Evolutionary conservation across 1,140 invertebrate species (phyloP).

Genomic region (Tetramorium simillimum): DNA sequence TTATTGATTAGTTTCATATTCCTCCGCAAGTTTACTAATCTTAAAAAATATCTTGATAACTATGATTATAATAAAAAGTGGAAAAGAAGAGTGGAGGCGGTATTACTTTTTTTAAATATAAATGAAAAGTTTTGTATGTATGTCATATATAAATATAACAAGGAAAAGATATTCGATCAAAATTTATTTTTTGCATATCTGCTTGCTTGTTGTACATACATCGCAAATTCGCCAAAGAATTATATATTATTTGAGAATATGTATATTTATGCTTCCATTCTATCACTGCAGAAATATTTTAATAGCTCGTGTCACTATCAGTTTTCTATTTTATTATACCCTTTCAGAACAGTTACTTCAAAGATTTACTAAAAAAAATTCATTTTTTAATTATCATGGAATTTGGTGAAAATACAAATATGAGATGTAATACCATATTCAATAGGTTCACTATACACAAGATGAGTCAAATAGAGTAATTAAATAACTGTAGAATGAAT

Average conservation of each 20-base stretch:
- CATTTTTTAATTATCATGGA: background rate
- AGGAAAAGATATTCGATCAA: background rate
- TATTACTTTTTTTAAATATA: background rate
- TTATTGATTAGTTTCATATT: background rate
- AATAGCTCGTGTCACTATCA: conserved; percentile 37
- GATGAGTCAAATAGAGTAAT: background rate
- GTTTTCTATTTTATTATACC: conserved; percentile 53
- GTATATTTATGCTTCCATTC: conserved; percentile 39
- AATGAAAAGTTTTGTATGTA: background rate
- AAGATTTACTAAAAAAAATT: background rate
- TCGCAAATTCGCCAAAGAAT: conserved; percentile 43
- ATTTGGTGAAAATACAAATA: background rate
- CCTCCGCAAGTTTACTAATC: background rate
- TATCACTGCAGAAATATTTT: conserved; percentile 45
- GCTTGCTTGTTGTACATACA: conserved; percentile 43
- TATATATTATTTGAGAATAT: conserved; percentile 28
- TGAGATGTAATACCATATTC: background rate
- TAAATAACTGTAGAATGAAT: no score
- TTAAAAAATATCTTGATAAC: background rate
- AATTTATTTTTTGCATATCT: conserved; percentile 55
- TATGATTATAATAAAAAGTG: background rate
- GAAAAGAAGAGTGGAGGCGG: background rate
- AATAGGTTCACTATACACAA: background rate
- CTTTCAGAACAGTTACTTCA: conserved; percentile 25
- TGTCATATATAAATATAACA: background rate